A percentile compares a stretch with the other conserved stretches of the same genome.
Conservation (phyloP, 2,113 vertebrate genomes). For the Acrocephalus arundinaceus region DNA sequence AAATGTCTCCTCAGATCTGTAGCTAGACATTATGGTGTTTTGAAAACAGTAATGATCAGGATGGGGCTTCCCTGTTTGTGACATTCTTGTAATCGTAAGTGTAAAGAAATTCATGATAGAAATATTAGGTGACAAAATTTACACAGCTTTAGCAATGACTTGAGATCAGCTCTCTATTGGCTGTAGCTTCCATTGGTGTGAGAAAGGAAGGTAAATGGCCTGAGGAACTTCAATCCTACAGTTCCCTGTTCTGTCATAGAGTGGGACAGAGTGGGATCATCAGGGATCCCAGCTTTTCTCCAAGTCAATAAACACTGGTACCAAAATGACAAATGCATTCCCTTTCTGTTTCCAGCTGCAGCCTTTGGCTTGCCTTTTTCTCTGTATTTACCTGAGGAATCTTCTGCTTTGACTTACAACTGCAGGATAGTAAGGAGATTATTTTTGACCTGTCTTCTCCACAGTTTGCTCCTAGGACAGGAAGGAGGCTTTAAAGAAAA, state of each 20-base stretch:
- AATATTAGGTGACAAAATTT: not conserved
- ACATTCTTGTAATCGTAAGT: not conserved
- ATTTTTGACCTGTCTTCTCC: not conserved
- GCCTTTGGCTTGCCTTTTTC: not conserved
- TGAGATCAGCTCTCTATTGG: not conserved
- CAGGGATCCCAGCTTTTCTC: not conserved
- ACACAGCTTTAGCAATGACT: not conserved
- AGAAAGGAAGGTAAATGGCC: not conserved
- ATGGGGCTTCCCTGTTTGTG: not conserved
- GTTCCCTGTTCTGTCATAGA: rapidly evolving
- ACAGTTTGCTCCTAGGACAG: not conserved
- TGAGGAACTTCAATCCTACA: not conserved
- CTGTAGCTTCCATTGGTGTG: not conserved
- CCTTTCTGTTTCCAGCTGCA: not conserved
- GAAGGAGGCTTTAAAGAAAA: not conserved
- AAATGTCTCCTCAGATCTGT: not conserved
- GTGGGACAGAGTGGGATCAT: not conserved
- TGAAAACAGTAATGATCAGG: not conserved
- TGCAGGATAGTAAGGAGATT: not conserved
- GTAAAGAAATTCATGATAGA: not conserved
- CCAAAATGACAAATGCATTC: not conserved
- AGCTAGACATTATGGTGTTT: not conserved
- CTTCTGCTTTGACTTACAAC: not conserved
- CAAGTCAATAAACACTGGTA: not conserved
- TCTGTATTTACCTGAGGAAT: not conserved